These are phyloP conservation scores for Xyliphius kryptos DNA, from an alignment of 2,113 vertebrate species.

Conservation along the genomic window DNA sequence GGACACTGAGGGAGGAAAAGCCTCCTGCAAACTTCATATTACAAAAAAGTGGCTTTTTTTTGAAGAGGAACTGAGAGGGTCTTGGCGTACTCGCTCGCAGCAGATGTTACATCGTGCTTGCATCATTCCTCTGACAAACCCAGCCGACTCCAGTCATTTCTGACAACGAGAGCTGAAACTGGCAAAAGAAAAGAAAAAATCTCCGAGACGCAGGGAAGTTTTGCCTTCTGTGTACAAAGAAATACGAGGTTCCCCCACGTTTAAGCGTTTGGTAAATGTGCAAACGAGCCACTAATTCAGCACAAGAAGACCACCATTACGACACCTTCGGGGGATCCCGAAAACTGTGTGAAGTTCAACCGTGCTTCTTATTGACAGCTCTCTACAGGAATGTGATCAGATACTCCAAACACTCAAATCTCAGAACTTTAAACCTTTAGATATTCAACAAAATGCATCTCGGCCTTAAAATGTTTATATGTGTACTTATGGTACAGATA, in stretches of 20 bases:
- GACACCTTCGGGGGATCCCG: not conserved
- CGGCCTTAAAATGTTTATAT: too few relatives aligned
- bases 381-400: too few relatives aligned
- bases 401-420: too few relatives aligned
- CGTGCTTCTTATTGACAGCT: too few relatives aligned
- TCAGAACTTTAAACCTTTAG: too few relatives aligned
- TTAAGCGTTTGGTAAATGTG: conserved; percentile 29
- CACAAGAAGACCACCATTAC: conserved; percentile 10
- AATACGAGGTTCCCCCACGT: conserved; percentile 55
- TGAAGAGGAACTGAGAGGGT: conserved; percentile 62
- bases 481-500: too few relatives aligned
- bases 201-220: too few relatives aligned
- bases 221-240: conserved; percentile 61
- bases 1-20: conserved; percentile 54
- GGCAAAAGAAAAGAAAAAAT: conserved; percentile 68
- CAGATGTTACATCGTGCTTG: conserved; percentile 68
- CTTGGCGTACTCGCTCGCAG: conserved; percentile 61
- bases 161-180: conserved; percentile 73
- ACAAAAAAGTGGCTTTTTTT: conserved; percentile 60
- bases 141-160: conserved; percentile 66
- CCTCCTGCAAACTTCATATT: conserved; percentile 56
- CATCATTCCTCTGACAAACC: conserved; percentile 68
- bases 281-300: conserved; percentile 33
- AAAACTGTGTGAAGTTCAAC: too few relatives aligned
- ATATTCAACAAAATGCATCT: too few relatives aligned